phyloP scores from a whole-genome alignment of 64 coral and sea anemone species.

The Acropora yongei region DNA sequence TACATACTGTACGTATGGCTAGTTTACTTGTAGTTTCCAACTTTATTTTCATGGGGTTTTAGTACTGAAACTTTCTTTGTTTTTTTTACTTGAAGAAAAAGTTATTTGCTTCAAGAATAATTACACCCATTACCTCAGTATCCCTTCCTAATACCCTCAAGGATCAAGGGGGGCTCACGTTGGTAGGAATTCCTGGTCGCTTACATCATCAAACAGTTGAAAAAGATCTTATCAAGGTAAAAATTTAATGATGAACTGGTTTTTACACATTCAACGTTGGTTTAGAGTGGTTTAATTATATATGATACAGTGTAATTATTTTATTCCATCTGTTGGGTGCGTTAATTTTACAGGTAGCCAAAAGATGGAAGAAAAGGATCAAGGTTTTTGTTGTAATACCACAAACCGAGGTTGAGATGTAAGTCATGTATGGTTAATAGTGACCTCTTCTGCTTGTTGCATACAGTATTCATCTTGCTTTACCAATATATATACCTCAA shows the following conservation, averaged over 20 bases:
- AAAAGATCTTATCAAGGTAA: slow-evolving; percentile 70
- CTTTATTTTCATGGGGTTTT: not conserved
- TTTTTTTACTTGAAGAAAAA: slow-evolving; percentile 44
- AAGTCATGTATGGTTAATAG: not conserved
- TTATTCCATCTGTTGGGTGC: too few species aligned
- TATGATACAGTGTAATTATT: not conserved
- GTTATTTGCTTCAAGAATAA: slow-evolving; percentile 59
- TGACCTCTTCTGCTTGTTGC: too few species aligned
- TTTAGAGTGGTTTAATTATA: not conserved
- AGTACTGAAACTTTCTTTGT: not conserved
- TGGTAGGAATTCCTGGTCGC: slow-evolving; percentile 73
- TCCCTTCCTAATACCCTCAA: not conserved
- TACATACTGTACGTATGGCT: too few species aligned
- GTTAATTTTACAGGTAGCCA: slow-evolving; percentile 37
- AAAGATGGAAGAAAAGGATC: slow-evolving; percentile 25
- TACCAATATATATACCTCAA: too few species aligned
- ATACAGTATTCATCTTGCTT: too few species aligned
- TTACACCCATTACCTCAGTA: not conserved
- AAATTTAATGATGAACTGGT: not conserved
- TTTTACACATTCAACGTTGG: too few species aligned
- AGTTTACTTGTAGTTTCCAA: too few species aligned
- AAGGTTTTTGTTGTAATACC: slow-evolving; percentile 58
- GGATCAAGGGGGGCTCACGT: slow-evolving; percentile 35
- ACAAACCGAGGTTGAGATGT: slow-evolving; percentile 71
- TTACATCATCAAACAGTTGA: slow-evolving; percentile 69